These are phyloP conservation scores for Bombus fervidus DNA, from an alignment of 1,140 invertebrate species.

Conservation along the genomic window DNA sequence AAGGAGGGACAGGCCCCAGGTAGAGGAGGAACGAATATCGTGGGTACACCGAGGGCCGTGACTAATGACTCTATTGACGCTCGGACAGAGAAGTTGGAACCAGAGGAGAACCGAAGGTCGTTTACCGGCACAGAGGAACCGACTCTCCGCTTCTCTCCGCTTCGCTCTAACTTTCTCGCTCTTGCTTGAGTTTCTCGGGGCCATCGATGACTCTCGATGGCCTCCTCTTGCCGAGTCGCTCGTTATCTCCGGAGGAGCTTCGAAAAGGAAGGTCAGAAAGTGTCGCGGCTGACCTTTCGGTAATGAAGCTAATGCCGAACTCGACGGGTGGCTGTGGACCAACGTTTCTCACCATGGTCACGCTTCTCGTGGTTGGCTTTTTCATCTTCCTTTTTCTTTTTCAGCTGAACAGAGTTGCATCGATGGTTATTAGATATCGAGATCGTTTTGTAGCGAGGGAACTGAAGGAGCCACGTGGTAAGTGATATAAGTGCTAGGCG, in stretches of 20 bases:
- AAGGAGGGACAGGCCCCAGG: slow-evolving; percentile 52
- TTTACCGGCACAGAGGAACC: slow-evolving; percentile 65
- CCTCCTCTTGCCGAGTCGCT: slow-evolving; percentile 20
- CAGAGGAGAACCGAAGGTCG: slow-evolving; percentile 65
- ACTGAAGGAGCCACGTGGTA: not conserved
- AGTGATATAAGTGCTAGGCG: not conserved
- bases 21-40: slow-evolving; percentile 69
- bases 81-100: slow-evolving; percentile 51
- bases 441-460: not conserved
- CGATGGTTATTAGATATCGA: slow-evolving; percentile 8
- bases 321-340: slow-evolving; percentile 41
- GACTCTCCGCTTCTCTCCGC: not conserved
- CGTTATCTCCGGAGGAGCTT: slow-evolving; percentile 45
- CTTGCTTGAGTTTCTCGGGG: not conserved
- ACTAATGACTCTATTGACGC: slow-evolving; percentile 77
- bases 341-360: slow-evolving; percentile 30
- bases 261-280: slow-evolving; percentile 52
- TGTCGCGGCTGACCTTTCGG: slow-evolving; percentile 50
- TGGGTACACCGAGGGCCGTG: slow-evolving; percentile 68
- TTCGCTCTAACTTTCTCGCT: not conserved
- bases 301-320: slow-evolving; percentile 53
- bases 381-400: not conserved
- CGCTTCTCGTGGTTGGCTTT: not conserved
- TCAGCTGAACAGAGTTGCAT: not conserved
- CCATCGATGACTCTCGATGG: slow-evolving; percentile 2